Percentiles rank a stretch among this genome's conserved stretches.
These are phyloP conservation scores for Cydia fagiglandana DNA, from an alignment of 1,140 invertebrate species.

Conservation along the genomic window DNA sequence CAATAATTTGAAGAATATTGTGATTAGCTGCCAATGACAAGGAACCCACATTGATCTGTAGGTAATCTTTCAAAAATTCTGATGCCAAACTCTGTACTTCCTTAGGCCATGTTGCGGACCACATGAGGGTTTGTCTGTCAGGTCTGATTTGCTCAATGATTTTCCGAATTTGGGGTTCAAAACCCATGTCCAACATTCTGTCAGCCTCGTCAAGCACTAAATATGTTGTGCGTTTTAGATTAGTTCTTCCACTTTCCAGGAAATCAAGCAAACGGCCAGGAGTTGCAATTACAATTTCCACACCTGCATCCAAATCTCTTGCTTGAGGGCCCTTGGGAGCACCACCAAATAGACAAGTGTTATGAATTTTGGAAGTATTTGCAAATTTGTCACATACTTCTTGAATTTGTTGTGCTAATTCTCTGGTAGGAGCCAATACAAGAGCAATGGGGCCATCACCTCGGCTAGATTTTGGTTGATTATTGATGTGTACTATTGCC, in stretches of 20 bases:
- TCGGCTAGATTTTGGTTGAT: conserved; percentile 89
- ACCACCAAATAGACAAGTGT: conserved; percentile 97
- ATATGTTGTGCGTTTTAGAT: conserved; percentile 94
- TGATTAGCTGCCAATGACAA: conserved; percentile 93
- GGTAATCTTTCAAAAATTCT: conserved; percentile 93
- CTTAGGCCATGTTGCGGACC: conserved; percentile 97
- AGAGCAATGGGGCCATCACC: conserved; percentile 96
- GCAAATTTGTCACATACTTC: conserved; percentile 97
- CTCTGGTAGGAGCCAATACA: conserved; percentile 95
- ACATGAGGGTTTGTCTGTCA: conserved; percentile 89
- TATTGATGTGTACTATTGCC: conserved; percentile 95
- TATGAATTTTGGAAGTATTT: conserved; percentile 89
- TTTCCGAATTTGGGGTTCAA: conserved; percentile 98
- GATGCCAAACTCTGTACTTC: conserved; percentile 92
- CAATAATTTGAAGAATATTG: conserved; percentile 95
- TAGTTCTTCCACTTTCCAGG: conserved; percentile 95
- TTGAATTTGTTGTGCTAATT: conserved; percentile 98
- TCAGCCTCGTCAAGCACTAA: conserved; percentile 98
- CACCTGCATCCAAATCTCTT: conserved; percentile 91
- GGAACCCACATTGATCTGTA: conserved; percentile 95
- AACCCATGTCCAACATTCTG: conserved; percentile 99
- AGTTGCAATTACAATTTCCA: conserved; percentile 95
- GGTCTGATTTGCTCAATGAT: conserved; percentile 96
- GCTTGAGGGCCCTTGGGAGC: conserved; percentile 93
- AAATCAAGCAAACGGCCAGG: conserved; percentile 97